Conservation (phyloP, 2,797 vertebrate species). For the Channa striata region DNA sequence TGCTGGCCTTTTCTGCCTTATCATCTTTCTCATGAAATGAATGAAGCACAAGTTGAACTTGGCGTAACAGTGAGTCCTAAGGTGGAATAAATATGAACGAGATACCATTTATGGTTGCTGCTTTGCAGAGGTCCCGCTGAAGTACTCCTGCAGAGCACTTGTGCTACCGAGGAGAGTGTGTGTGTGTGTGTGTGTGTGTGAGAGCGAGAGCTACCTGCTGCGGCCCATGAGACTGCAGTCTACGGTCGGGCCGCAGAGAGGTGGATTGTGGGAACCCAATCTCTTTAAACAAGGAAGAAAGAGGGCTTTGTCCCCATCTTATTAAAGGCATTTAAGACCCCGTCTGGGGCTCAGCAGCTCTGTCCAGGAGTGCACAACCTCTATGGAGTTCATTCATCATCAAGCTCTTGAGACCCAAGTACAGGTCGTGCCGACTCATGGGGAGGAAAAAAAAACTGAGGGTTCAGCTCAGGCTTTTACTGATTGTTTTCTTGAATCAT, state of each 20-base stretch:
- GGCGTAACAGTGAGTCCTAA: neutral
- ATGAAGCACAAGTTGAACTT: conserved; percentile 14
- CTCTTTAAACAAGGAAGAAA: conserved; percentile 82
- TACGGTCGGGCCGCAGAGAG: conserved; percentile 71
- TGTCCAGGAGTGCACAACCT: conserved; percentile 58
- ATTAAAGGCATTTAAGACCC: conserved; percentile 84
- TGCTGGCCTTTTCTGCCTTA: conserved; percentile 6
- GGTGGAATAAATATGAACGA: conserved; percentile 8
- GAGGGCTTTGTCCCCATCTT: conserved; percentile 82
- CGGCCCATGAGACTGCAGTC: conserved; percentile 56
- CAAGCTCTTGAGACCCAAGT: conserved; percentile 55
- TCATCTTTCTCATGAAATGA: conserved; percentile 12
- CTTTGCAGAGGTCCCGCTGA: conserved; percentile 23
- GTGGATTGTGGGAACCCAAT: conserved; percentile 80
- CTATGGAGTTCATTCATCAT: conserved; percentile 72
- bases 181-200: conserved; percentile 30
- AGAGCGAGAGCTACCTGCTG: conserved; percentile 66
- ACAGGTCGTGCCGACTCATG: conserved; percentile 32
- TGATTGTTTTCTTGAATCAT: conserved; percentile 44
- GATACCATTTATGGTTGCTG: conserved; percentile 23
- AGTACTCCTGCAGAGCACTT: conserved; percentile 34
- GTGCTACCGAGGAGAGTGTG: conserved; percentile 26
- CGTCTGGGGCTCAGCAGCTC: conserved; percentile 73
- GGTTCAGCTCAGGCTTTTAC: conserved; percentile 38
- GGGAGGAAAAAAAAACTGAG: neutral